Conservation (phyloP, 2,113 vertebrate species). For the Calyptommatus sinebrachiatus region DNA sequence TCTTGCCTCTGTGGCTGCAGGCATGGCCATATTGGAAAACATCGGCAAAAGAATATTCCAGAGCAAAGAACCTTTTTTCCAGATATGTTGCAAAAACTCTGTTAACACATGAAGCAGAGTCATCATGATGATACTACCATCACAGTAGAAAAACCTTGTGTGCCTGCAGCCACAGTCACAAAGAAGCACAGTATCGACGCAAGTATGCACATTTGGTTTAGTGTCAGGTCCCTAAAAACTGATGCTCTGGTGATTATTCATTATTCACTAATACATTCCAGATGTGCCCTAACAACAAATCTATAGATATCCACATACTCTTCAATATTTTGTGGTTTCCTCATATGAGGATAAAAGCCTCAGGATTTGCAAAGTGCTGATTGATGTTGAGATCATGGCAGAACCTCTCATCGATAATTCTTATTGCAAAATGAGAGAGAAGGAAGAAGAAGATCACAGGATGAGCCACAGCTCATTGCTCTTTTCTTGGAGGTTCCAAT, state of each 20-base stretch:
- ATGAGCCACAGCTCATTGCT: background rate
- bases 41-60: too few species aligned
- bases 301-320: background rate
- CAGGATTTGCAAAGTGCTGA: conserved; percentile 17
- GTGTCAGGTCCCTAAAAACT: background rate
- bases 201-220: background rate
- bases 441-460: background rate
- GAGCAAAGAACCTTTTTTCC: too few species aligned
- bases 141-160: too few species aligned
- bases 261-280: too few species aligned
- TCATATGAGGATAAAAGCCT: conserved; percentile 8
- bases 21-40: too few species aligned
- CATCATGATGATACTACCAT: too few species aligned
- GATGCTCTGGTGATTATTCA: background rate
- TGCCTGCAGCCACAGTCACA: background rate
- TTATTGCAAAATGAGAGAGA: background rate
- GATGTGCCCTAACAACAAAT: too few species aligned
- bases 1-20: too few species aligned
- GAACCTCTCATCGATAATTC: background rate
- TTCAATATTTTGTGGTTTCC: background rate
- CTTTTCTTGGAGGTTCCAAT: background rate
- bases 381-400: background rate
- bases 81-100: too few species aligned
- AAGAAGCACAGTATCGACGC: background rate
- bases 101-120: too few species aligned